Percentiles rank a stretch among this genome's conserved stretches.
Evolutionary conservation across 2,888 invertebrate species (phyloP).

Genomic region (Drosophila recens): DNA sequence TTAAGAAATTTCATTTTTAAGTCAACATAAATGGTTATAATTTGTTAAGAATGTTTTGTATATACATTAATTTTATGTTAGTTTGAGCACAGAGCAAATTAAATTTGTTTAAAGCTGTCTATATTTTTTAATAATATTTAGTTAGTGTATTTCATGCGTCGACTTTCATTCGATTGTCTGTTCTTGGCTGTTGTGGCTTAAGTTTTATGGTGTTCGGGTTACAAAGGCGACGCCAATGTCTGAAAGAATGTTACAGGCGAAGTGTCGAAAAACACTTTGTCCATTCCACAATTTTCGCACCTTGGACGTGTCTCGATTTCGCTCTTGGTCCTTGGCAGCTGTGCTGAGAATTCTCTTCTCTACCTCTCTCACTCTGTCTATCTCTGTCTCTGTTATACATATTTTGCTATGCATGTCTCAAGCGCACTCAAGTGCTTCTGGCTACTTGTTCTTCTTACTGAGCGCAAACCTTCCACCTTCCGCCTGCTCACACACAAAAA

Average conservation of each 20-base stretch:
- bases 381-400: not conserved
- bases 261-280: conserved; percentile 65
- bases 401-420: conserved; percentile 57
- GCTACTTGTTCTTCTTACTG: conserved; percentile 63
- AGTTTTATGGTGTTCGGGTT: conserved; percentile 33
- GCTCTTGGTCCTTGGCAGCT: not conserved
- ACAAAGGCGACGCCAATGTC: conserved; percentile 26
- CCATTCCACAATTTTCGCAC: conserved; percentile 32
- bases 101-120: not conserved
- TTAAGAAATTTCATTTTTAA: too few species aligned
- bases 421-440: conserved; percentile 69
- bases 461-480: conserved; percentile 10
- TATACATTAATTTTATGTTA: too few species aligned
- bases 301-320: conserved; percentile 15
- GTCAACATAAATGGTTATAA: too few species aligned
- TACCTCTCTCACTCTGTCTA: not conserved
- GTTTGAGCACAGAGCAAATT: too few species aligned
- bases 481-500: conserved; percentile 2
- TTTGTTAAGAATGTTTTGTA: too few species aligned
- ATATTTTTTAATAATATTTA: not conserved
- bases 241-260: conserved; percentile 34
- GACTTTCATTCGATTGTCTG: not conserved
- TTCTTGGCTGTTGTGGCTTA: conserved; percentile 16
- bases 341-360: conserved; percentile 1
- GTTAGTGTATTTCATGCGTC: conserved; percentile 7